Evolutionary conservation across 2,113 vertebrate genomes (phyloP), one percentile per base, ranked within the genome.

Genomic region (Entomyzon cyanotis): DNA sequence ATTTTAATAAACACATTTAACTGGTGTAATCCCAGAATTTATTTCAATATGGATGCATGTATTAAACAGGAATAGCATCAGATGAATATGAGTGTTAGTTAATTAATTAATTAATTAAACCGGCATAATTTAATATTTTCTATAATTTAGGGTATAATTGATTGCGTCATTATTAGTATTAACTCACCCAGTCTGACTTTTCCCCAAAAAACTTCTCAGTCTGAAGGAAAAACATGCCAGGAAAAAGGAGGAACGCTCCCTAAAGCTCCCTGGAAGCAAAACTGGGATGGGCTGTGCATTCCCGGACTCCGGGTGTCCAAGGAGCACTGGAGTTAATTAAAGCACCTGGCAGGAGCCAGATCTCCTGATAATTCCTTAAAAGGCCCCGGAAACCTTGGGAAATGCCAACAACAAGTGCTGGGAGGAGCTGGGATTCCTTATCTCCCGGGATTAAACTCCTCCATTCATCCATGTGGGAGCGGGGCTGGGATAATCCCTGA

Each of bases 401-500:
- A 99, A 97, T 93, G 91, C 94, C 93, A 97, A 91, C 67, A 89
- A 69, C 95, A 80, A 94, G 95, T 87, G 95, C 89, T 89, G 96
- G 83, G 78, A 67, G 68, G 83, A 96, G 94, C 90, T 14, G 9
- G 63, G 70, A 28, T 60, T 90, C 7, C n/a, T 97, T 98, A 98
- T 98, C 97, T 97, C 80, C 75, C 1, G 15, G 91, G 90, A 84
- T 97, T 97, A 96, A 96, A 89, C 98, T 98, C 97, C 96, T 71
- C 39, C 89, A 95, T 95, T 98, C 96, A 97, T 91, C 95, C 80
- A 5, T 49, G 76, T 50, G 17, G 33, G 83, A 77, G 97, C 94
- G 98, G 96, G 59, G 92, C 94, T 87, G 73, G 97, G 95, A 97
- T 98, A 98, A 98, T 98, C 97, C 96, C 97, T 97, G 97, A 98